Evolutionary conservation across 2,797 vertebrate species (phyloP).

Genomic region (Myotis vivesi): DNA sequence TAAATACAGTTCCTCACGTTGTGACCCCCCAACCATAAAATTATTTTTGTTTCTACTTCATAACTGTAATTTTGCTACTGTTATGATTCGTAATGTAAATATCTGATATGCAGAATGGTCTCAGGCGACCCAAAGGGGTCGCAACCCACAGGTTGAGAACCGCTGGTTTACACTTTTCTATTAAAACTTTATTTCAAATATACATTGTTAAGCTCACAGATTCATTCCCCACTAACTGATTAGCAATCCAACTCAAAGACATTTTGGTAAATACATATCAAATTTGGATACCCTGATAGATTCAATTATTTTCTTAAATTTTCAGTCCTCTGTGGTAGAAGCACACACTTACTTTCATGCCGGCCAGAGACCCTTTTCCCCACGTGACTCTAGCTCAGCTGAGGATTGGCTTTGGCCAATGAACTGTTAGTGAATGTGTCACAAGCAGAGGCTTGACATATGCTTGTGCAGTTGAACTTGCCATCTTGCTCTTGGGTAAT

Average conservation of each 20-base stretch:
- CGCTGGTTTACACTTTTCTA: background rate
- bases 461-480: background rate
- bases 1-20: too few relatives aligned
- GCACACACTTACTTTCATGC: background rate
- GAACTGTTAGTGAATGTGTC: background rate
- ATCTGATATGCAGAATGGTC: too few relatives aligned
- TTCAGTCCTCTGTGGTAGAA: background rate
- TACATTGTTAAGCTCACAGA: background rate
- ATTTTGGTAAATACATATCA: background rate
- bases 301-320: background rate
- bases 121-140: too few relatives aligned
- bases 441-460: background rate
- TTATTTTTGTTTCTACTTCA: too few relatives aligned
- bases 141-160: too few relatives aligned
- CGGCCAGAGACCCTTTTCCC: too few relatives aligned
- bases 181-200: constrained; percentile 44
- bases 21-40: too few relatives aligned
- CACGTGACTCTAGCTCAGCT: background rate
- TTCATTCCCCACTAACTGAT: background rate
- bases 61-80: too few relatives aligned
- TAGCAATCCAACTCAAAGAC: background rate
- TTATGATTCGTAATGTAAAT: too few relatives aligned
- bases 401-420: background rate
- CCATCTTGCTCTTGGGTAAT: background rate
- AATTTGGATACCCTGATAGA: background rate